A percentile compares a stretch with the other conserved stretches of the same genome.
phyloP scores from a whole-genome alignment of 2,113 vertebrate genomes.

The Phyllostomus discolor region DNA sequence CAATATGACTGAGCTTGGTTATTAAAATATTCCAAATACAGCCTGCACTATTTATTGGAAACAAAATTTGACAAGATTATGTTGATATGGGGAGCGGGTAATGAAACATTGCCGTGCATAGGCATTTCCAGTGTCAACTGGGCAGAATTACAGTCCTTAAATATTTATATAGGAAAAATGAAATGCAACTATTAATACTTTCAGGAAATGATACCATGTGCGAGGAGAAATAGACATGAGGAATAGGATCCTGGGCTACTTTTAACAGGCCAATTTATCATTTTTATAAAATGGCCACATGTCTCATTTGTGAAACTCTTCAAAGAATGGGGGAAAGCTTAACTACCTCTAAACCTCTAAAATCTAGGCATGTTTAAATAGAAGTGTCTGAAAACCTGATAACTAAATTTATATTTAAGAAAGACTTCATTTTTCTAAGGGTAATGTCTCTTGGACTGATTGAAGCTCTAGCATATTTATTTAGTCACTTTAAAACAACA shows the following conservation, averaged over 20 bases:
- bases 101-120: slow-evolving; percentile 75
- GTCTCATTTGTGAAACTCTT: slow-evolving; percentile 65
- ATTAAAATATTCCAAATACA: slow-evolving; percentile 83
- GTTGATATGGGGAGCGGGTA: slow-evolving; percentile 75
- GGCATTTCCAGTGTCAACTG: slow-evolving; percentile 76
- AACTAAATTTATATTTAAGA: slow-evolving; percentile 72
- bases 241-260: slow-evolving; percentile 70
- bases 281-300: slow-evolving; percentile 73
- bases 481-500: slow-evolving; percentile 52
- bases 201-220: slow-evolving; percentile 62
- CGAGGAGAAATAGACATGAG: slow-evolving; percentile 75
- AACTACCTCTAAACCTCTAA: slow-evolving; percentile 53
- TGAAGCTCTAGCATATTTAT: slow-evolving; percentile 56
- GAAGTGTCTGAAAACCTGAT: slow-evolving; percentile 53
- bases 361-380: slow-evolving; percentile 61
- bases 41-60: slow-evolving; percentile 79
- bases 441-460: slow-evolving; percentile 59
- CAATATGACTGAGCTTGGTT: slow-evolving; percentile 72
- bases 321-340: slow-evolving; percentile 69
- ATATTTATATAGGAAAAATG: slow-evolving; percentile 82
- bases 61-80: slow-evolving; percentile 82
- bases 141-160: slow-evolving; percentile 81
- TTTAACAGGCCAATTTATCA: slow-evolving; percentile 76
- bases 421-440: slow-evolving; percentile 68
- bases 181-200: slow-evolving; percentile 80